These are phyloP conservation scores for Apis mellifera DNA, from an alignment of 1,140 invertebrate genomes.

Conservation along the genomic window Amel_HAv3.1 CM009933.2:8141501-8142000, in stretches of 20 bases:
- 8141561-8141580: constrained; percentile 85
- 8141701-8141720: background rate
- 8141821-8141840: constrained; percentile 76
- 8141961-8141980: constrained; percentile 16
- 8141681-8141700: background rate
- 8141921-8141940: background rate
- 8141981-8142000: background rate
- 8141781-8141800: constrained; percentile 82
- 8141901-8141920: background rate
- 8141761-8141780: constrained; percentile 79
- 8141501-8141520: constrained; percentile 87
- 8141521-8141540: constrained; percentile 87
- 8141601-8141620: constrained; percentile 90
- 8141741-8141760: constrained; percentile 81
- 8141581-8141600: constrained; percentile 91
- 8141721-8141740: constrained; percentile 63
- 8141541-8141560: constrained; percentile 77
- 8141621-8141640: constrained; percentile 90
- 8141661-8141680: constrained; percentile 65
- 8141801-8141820: constrained; percentile 83
- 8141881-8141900: background rate
- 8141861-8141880: background rate
- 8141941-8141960: constrained; percentile 1
- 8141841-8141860: constrained; percentile 33
- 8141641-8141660: constrained; percentile 84